Evolutionary conservation across 2,888 invertebrate genomes (phyloP).

Genomic region (Synanthedon tipuliformis): DNA sequence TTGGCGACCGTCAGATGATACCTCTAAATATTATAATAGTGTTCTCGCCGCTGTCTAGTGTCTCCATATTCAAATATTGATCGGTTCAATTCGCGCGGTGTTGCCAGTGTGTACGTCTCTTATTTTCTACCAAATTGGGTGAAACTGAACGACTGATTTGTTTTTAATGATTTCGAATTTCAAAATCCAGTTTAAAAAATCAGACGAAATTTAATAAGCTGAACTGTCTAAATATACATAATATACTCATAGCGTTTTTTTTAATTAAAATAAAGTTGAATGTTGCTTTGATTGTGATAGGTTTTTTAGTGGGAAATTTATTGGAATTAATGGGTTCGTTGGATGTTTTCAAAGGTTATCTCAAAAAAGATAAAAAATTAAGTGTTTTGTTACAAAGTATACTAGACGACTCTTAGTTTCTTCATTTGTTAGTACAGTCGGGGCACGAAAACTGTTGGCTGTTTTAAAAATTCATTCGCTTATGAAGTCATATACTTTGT

Average conservation of each 20-base stretch:
- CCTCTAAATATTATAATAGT: background rate
- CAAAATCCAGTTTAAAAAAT: too few species aligned
- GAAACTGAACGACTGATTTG: background rate
- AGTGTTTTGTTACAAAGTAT: too few species aligned
- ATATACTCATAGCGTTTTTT: background rate
- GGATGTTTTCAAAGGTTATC: too few species aligned
- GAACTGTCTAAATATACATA: too few species aligned
- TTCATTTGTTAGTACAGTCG: too few species aligned
- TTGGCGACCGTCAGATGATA: constrained; percentile 26
- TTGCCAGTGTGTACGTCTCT: background rate
- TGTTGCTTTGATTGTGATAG: background rate
- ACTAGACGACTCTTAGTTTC: too few species aligned
- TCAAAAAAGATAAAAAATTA: too few species aligned
- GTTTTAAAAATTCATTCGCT: too few species aligned
- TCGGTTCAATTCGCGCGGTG: background rate
- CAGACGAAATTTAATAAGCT: too few species aligned
- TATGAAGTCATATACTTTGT: too few species aligned
- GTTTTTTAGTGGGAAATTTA: background rate
- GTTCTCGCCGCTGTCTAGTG: background rate
- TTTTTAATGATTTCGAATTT: background rate
- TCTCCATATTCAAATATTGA: background rate
- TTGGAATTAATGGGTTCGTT: background rate
- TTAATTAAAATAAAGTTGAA: background rate
- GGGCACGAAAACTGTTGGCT: too few species aligned
- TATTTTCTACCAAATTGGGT: too few species aligned